A percentile compares a stretch with the other conserved stretches of the same genome.
Conservation (phyloP, 64 coral and sea anemone species). For the Stichodactyla helianthus region DNA sequence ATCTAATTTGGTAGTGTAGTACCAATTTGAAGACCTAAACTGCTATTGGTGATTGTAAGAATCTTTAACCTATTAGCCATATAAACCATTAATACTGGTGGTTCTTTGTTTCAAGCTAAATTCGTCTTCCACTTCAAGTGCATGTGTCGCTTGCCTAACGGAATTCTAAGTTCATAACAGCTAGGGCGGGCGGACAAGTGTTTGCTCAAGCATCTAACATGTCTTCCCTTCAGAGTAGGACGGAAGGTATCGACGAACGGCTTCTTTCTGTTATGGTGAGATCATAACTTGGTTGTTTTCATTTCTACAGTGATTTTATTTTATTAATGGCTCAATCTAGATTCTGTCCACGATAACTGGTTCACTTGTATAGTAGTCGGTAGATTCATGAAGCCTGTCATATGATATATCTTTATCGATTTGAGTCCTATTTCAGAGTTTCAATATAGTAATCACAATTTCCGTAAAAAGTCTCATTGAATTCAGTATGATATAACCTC, state of each 20-base stretch:
- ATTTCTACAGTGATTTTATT: no score
- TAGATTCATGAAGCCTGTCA: no score
- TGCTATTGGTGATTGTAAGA: not conserved
- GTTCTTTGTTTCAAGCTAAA: not conserved
- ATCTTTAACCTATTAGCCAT: not conserved
- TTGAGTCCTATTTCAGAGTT: no score
- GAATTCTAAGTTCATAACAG: not conserved
- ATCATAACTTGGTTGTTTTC: not conserved
- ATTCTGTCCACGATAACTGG: no score
- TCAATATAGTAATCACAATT: no score
- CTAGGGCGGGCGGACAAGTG: not conserved
- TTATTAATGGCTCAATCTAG: no score
- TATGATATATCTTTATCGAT: no score
- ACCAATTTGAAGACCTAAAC: slow-evolving; percentile 4
- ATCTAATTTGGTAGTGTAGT: not conserved
- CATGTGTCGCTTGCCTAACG: not conserved
- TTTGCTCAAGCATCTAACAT: not conserved
- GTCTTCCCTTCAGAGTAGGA: not conserved
- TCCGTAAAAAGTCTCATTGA: no score
- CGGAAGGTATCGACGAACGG: not conserved
- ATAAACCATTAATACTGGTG: not conserved
- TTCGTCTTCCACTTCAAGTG: not conserved
- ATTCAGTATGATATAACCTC: no score
- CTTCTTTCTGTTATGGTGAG: not conserved
- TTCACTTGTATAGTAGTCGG: no score